These are phyloP conservation scores for Drosophila micromelanica DNA, from an alignment of 1,140 invertebrate genomes.

Conservation along the genomic window DNA sequence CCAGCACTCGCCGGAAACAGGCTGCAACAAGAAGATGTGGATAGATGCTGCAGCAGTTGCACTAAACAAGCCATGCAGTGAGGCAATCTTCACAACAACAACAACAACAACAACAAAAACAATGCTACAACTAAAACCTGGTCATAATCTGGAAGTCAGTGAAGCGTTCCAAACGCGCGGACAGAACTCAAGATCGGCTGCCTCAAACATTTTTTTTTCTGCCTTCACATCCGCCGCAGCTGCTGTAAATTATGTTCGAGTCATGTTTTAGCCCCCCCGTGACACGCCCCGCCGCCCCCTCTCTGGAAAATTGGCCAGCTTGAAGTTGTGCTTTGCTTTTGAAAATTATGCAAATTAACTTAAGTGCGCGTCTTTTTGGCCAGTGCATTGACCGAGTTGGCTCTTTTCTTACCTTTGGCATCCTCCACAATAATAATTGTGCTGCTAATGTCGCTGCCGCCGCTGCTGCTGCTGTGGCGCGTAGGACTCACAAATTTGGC, in stretches of 20 bases:
- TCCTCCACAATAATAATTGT: conserved; percentile 83
- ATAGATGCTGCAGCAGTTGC: conserved; percentile 1
- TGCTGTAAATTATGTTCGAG: conserved; percentile 81
- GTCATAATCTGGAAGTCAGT: conserved; percentile 32
- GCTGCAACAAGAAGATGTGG: conserved; percentile 85
- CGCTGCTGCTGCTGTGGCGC: conserved; percentile 40
- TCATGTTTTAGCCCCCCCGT: too few relatives aligned
- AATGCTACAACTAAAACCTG: not conserved
- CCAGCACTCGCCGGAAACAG: conserved; percentile 90
- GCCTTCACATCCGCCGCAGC: conserved; percentile 68
- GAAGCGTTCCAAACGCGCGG: conserved; percentile 43
- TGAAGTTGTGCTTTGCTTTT: conserved; percentile 13
- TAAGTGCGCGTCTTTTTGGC: conserved; percentile 54
- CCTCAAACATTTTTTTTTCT: conserved; percentile 29
- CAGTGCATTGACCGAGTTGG: conserved; percentile 60
- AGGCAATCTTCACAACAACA: conserved; percentile 9
- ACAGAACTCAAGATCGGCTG: conserved; percentile 43
- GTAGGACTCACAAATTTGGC: conserved; percentile 77
- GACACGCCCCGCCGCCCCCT: too few relatives aligned
- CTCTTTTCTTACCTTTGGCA: conserved; percentile 73
- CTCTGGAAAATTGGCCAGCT: conserved; percentile 54
- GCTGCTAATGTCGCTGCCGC: conserved; percentile 61
- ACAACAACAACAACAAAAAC: conserved; percentile 1
- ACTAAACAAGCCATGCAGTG: not conserved
- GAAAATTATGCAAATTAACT: conserved; percentile 81